phyloP scores from a whole-genome alignment of 2,113 vertebrate genomes.

The Ardeotis arabs region DNA sequence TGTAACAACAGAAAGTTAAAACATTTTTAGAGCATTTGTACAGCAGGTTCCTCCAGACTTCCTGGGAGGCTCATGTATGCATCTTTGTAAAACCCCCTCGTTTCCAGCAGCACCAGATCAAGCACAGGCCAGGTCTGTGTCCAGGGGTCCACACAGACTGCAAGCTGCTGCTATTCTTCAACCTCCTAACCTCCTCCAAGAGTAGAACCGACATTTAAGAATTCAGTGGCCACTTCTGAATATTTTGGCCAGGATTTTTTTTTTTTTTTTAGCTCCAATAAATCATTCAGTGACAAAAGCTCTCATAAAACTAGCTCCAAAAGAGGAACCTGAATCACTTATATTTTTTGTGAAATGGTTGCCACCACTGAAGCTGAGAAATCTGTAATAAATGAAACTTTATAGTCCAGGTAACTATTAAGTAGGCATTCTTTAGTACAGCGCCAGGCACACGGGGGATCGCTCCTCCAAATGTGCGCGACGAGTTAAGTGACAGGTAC shows the following conservation, averaged over 20 bases:
- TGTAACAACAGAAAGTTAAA: background rate
- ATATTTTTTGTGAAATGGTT: background rate
- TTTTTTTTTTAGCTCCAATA: background rate
- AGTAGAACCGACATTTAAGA: background rate
- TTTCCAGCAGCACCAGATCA: too few species aligned
- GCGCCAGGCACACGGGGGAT: too few species aligned
- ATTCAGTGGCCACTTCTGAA: background rate
- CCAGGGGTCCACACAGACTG: too few species aligned
- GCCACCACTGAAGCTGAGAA: background rate
- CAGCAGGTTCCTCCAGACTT: background rate
- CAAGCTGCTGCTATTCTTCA: too few species aligned
- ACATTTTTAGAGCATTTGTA: background rate
- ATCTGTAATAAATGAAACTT: too few species aligned
- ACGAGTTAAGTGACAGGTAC: too few species aligned
- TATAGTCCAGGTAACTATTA: too few species aligned
- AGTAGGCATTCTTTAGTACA: too few species aligned
- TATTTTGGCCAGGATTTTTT: background rate
- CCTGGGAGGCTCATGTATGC: background rate
- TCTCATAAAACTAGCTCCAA: background rate
- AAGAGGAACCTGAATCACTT: background rate
- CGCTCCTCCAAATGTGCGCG: too few species aligned
- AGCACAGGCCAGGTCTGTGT: too few species aligned
- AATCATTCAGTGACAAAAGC: background rate
- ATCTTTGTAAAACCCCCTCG: too few species aligned
- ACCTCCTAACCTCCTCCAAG: too few species aligned